Evolutionary conservation across 1,140 invertebrate species (phyloP), one percentile per base, ranked within the genome.

Genomic region (Cherax quadricarinatus): DNA sequence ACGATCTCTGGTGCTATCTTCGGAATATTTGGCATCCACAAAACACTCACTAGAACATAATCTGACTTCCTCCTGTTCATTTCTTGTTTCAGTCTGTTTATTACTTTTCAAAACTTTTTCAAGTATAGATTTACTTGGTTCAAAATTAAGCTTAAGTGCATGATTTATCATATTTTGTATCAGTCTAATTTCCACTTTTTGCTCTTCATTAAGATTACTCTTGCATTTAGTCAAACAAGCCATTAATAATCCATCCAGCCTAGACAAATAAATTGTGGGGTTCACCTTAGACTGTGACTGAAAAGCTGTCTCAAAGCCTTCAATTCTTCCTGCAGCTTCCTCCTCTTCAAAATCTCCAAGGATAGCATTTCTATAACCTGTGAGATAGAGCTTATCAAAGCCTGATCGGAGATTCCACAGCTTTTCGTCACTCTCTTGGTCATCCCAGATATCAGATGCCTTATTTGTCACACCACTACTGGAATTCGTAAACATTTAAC

Each of bases 311-410:
- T 16, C 48, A 51, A 88, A 88, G 9, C 86, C 86, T 18, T 30
- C 4, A 4, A 57, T 12, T 21, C 86, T 57, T 30, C 86, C 86
- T 60, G 18, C n/a, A 14, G 75, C 86, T 62, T 88, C 86, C 53
- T 78, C 51, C 3, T 79, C n/a, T 18, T 80, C 86, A 88, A 88
- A 88, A 24, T 88, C 86, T 80, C 75, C 75, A 2, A 88, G 51
- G 24, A 88, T 48, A 48, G 75, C 86, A 53, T 88, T 79, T 53
- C 86, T 78, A 24, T 88, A 88, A 80, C 86, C 86, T 18, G 86
- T 62, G 24, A 60, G 51, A 41, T 80, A 75, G 1, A 88, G 70
- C 18, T 62, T 53, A 16, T 80, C 75, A 80, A 88, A 88, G 18
- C 57, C 86, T 41, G 86, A 80, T n/a, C 48, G 86, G 1, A 88